phyloP scores from a whole-genome alignment of 35 echinoderm and acorn worm genomes.

The Diadema setosum region DNA sequence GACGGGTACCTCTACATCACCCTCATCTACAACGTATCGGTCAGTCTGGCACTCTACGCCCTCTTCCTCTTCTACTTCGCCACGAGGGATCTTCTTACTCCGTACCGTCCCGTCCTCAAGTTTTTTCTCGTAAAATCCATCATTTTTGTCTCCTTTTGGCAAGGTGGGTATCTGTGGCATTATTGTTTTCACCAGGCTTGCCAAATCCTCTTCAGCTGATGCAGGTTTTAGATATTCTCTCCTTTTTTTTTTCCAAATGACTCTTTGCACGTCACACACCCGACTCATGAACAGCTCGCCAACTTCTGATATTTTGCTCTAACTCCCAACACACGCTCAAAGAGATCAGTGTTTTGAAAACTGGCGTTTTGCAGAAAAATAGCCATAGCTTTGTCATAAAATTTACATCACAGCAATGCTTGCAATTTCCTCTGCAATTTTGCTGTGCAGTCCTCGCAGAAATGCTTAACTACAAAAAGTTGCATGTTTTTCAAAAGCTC shows the following conservation, averaged over 20 bases:
- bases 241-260: background rate
- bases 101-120: conserved; percentile 84
- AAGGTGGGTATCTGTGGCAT: conserved; percentile 53
- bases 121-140: conserved; percentile 96
- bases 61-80: conserved; percentile 99
- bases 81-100: conserved; percentile 69
- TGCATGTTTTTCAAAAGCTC: too few species aligned
- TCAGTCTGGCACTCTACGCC: conserved; percentile 89
- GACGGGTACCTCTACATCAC: conserved; percentile 95
- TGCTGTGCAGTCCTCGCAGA: too few species aligned
- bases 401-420: too few species aligned
- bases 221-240: background rate
- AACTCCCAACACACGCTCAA: too few species aligned
- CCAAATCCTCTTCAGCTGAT: background rate
- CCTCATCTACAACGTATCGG: conserved; percentile 86
- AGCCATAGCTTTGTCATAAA: too few species aligned
- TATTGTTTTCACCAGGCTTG: too few species aligned
- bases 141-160: conserved; percentile 98
- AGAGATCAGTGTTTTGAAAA: too few species aligned
- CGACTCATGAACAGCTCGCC: background rate
- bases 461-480: too few species aligned
- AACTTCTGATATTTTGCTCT: too few species aligned
- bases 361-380: too few species aligned
- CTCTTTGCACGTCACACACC: background rate
- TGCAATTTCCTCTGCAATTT: too few species aligned